Evolutionary conservation across 2,113 vertebrate genomes (phyloP), one percentile per base, ranked within the genome.

Genomic region (Ploceus nigricollis): DNA sequence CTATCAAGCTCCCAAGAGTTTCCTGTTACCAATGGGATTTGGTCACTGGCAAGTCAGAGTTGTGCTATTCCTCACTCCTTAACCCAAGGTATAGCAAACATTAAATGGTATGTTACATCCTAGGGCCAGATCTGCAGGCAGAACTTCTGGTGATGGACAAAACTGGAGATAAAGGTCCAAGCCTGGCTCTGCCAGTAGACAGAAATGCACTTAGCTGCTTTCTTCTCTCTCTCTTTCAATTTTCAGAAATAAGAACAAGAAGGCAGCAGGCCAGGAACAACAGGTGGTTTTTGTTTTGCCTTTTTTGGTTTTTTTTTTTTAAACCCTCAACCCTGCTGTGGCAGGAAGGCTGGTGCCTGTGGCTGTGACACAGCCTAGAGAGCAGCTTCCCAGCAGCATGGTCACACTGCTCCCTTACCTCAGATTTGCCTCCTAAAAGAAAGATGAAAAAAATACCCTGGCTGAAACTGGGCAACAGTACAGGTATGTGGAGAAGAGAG

Each of bases 301-400:
- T 51, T 64, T 53, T 30, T 17, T 30, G n/a, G n/a, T 73, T 65
- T 53, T 53, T 53, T 31, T 6, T 27, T 27, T n/a, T 22, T 12
- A 33, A 31, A 15, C 17, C 10, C 35, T 24, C 45, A 84, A 9
- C 35, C 22, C 37, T 66, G 35, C 27, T 1, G 0, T 30, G 63
- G 78, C 88, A 92, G 85, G 82, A 90, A 90, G 65, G 56, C 44
- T 75, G 89, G 56, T 78, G 84, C 84, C 77, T 89, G 76, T 47
- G 71, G 60, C 64, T 94, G 9, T 58, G 64, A 92, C 61, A 50
- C 51, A 91, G 73, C 53, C 25, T 21, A 39, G 47, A 73, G 48
- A 84, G 60, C 51, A 71, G 80, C 65, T 91, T 93, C 87, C 87
- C 13, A 2, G 48, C n/a, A 75, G 60, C 6, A 5, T 1, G 2